Evolutionary conservation across 2,888 invertebrate genomes (phyloP), one percentile per base, ranked within the genome.

Genomic region (Podabrus alpinus): DNA sequence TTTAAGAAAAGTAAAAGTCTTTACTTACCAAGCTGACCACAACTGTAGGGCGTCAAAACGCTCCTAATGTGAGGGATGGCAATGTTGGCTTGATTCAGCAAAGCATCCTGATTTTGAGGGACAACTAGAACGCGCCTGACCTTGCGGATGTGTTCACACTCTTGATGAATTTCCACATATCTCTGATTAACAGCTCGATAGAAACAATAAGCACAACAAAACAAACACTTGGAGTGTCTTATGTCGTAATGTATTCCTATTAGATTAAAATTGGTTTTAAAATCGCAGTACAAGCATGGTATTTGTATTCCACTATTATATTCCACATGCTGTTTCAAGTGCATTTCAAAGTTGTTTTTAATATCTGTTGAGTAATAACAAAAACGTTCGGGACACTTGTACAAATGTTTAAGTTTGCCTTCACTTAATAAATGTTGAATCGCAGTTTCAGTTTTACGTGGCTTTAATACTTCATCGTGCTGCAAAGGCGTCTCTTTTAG

Each of bases 141-240:
- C 9, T 80, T 66, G 3, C 74, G 78, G 0, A 82, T 82, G 75
- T 90, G 90, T 3, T 84, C 82, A 15, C 86, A 83, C 13, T 83
- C 79, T 62, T 90, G 89, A 84, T 94, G 94, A 5, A 90, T 86
- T 15, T 89, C 88, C 0, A 94, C 92, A 67, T 92, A 90, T 71
- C 91, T 90, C 67, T 89, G 88, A 0, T 89, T 87, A 0, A 89
- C 86, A 0, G 92, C 91, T 68, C 94, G 88, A 84, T 94, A 94
- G 81, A 94, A 91, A 82, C 94, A 94, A 79, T 90, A 88, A 3
- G 87, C 87, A 81, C 94, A 94, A 25, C 91, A 91, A 81, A 87
- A 93, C 24, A 88, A 87, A 81, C 93, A 92, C 71, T 88, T 86
- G 0, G 89, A 89, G 81, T 94, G 94, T 45, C 88, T 88, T 21